Conservation (phyloP, 2,888 invertebrate genomes). For the Camptogramma bilineatum region DNA sequence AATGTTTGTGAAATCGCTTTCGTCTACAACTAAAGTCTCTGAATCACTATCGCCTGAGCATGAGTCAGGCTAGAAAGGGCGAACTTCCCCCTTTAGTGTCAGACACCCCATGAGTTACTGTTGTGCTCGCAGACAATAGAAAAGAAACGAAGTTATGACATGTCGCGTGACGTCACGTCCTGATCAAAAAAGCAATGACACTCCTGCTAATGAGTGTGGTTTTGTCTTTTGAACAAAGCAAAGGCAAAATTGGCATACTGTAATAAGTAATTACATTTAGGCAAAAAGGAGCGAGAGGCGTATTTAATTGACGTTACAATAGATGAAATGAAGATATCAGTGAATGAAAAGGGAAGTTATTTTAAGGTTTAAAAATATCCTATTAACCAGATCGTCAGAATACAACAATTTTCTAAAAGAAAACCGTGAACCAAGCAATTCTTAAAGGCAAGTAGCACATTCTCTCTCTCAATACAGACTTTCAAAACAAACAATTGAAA, state of each 20-base stretch:
- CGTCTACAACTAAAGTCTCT: constrained; percentile 26
- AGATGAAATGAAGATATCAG: too few relatives aligned
- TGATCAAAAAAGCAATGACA: constrained; percentile 20
- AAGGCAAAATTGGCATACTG: neutral
- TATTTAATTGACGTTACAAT: too few relatives aligned
- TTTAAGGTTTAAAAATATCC: too few relatives aligned
- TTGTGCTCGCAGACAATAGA: constrained; percentile 39
- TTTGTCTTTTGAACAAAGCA: constrained; percentile 7
- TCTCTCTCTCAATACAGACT: too few relatives aligned
- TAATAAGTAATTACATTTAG: neutral
- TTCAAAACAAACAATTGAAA: too few relatives aligned
- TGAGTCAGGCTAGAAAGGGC: constrained; percentile 55
- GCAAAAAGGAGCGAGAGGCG: neutral
- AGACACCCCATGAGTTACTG: constrained; percentile 50
- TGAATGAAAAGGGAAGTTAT: too few relatives aligned
- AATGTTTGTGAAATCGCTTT: constrained; percentile 13
- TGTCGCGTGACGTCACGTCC: constrained; percentile 24
- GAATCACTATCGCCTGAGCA: constrained; percentile 32
- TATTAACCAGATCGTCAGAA: too few relatives aligned
- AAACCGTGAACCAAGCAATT: too few relatives aligned
- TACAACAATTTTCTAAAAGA: too few relatives aligned
- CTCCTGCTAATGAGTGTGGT: constrained; percentile 27
- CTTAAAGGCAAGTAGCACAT: too few relatives aligned
- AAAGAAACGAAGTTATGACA: constrained; percentile 37
- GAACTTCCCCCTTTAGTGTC: constrained; percentile 49